phyloP scores from a whole-genome alignment of 2,888 invertebrate species.

The Mystacides longicornis region DNA sequence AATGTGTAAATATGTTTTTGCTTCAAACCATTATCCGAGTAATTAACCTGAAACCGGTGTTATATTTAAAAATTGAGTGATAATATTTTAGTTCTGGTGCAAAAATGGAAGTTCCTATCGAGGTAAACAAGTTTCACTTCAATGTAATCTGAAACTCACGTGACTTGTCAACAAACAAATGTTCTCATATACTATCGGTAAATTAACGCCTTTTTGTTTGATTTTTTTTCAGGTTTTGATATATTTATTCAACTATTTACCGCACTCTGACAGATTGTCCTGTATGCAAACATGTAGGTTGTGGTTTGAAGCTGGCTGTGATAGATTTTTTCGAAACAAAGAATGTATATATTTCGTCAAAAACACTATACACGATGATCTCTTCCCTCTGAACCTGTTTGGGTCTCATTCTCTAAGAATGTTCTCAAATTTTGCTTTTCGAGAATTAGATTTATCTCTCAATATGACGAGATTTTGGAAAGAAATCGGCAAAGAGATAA shows the following conservation, averaged over 20 bases:
- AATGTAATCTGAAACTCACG: conserved; percentile 14
- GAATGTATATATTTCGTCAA: conserved; percentile 46
- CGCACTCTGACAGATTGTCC: conserved; percentile 56
- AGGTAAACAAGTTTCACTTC: conserved; percentile 15
- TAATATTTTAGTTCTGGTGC: too few species aligned
- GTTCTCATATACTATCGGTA: neutral
- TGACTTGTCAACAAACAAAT: conserved; percentile 10
- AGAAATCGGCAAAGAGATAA: conserved; percentile 50
- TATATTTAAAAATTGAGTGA: too few species aligned
- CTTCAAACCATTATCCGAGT: too few species aligned
- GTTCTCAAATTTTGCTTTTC: conserved; percentile 46
- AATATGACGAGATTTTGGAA: conserved; percentile 50
- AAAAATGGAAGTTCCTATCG: conserved; percentile 20
- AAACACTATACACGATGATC: conserved; percentile 38
- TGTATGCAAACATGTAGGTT: conserved; percentile 57
- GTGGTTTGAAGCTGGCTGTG: conserved; percentile 63
- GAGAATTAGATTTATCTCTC: conserved; percentile 48
- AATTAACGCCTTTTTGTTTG: neutral
- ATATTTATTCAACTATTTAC: conserved; percentile 55
- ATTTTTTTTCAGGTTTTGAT: conserved; percentile 50
- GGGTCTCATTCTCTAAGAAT: conserved; percentile 40
- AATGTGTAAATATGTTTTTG: too few species aligned
- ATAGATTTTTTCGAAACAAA: conserved; percentile 49
- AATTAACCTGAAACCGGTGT: too few species aligned
- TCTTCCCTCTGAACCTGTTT: conserved; percentile 36